phyloP scores from a whole-genome alignment of 2,113 vertebrate species.

The Coturnix japonica region DNA sequence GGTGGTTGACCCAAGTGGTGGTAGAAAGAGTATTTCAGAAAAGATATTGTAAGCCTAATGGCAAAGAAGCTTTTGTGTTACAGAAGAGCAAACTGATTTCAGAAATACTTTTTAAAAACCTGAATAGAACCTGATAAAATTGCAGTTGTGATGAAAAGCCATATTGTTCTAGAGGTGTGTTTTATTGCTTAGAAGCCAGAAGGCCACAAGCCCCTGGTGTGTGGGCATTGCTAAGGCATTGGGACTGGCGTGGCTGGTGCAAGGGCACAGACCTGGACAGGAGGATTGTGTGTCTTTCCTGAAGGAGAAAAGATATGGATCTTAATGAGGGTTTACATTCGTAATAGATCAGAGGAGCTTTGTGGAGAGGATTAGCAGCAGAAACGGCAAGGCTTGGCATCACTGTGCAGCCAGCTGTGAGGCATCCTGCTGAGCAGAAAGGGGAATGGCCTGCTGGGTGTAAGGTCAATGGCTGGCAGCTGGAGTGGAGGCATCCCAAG shows the following conservation, averaged over 20 bases:
- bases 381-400: not conserved
- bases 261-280: not conserved
- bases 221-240: not conserved
- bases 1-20: not conserved
- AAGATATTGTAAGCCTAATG: not conserved
- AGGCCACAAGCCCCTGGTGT: not conserved
- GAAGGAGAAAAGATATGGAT: not conserved
- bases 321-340: constrained; percentile 34
- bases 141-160: not conserved
- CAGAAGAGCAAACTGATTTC: not conserved
- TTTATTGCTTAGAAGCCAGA: not conserved
- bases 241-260: not conserved
- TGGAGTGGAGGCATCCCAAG: not conserved
- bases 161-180: not conserved
- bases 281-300: too few relatives aligned
- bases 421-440: not conserved
- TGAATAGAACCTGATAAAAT: not conserved
- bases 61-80: not conserved
- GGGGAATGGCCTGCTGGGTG: too few relatives aligned
- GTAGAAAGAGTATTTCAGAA: not conserved
- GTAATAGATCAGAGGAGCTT: not conserved
- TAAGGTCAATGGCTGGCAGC: not conserved
- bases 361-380: not conserved
- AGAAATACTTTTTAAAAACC: not conserved
- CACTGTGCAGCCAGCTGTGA: not conserved